A percentile compares a stretch with the other conserved stretches of the same genome.
Conservation (phyloP, 2,113 vertebrate genomes). For the Pontoporia blainvillei region DNA sequence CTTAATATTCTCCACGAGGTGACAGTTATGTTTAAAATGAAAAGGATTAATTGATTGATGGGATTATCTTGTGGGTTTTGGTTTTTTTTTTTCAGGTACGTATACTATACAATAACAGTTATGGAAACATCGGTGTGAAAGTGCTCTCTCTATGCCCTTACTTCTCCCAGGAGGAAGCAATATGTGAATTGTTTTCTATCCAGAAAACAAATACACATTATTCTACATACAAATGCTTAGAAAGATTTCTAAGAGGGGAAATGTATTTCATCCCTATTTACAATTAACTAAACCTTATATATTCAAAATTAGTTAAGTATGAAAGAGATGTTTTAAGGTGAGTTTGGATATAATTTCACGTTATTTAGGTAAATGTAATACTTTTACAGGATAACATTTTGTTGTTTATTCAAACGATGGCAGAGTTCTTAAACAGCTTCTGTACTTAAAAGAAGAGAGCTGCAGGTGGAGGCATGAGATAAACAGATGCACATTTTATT, state of each 20-base stretch:
- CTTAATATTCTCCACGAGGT: slow-evolving; percentile 24
- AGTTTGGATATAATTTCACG: neutral
- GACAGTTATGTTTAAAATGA: slow-evolving; percentile 38
- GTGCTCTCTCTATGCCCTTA: neutral
- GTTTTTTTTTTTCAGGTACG: neutral
- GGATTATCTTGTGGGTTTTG: neutral
- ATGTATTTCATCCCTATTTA: neutral
- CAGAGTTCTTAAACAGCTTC: neutral
- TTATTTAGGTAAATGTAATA: neutral
- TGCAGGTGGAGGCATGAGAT: neutral
- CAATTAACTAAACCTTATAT: neutral
- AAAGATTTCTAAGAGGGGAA: neutral
- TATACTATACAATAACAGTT: neutral
- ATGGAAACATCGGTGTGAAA: neutral
- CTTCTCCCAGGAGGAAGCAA: neutral
- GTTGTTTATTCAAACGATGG: neutral
- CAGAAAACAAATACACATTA: neutral
- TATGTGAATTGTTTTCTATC: neutral
- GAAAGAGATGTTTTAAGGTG: neutral
- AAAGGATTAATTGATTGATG: slow-evolving; percentile 48
- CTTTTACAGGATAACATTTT: neutral
- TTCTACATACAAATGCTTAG: neutral
- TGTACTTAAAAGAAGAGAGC: neutral
- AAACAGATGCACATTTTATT: neutral
- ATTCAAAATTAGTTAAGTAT: neutral